These are phyloP conservation scores for Tympanuchus pallidicinctus DNA, from an alignment of 2,113 vertebrate species.

Conservation along the genomic window DNA sequence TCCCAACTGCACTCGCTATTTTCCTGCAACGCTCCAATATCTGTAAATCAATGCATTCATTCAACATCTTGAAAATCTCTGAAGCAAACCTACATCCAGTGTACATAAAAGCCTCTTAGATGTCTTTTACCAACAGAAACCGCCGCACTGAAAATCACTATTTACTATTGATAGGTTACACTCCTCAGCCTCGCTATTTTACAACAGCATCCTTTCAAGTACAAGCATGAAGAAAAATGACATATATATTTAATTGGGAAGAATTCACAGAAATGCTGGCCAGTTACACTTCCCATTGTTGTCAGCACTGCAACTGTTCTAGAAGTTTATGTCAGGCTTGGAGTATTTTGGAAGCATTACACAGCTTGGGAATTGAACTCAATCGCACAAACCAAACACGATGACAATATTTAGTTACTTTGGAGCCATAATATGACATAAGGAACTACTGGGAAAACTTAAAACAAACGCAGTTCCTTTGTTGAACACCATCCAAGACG, in stretches of 20 bases:
- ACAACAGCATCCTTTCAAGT: not conserved
- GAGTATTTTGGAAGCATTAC: not conserved
- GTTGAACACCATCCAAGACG: not conserved
- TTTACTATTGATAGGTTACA: not conserved
- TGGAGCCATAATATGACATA: not conserved
- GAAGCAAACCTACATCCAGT: not conserved
- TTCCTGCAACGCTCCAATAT: not conserved
- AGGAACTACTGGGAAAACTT: conserved; percentile 10
- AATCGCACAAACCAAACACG: not conserved
- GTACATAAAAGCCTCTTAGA: not conserved
- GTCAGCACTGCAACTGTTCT: not conserved
- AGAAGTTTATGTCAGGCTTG: not conserved
- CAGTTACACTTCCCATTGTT: not conserved
- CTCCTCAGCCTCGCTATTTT: not conserved
- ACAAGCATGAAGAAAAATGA: fast-evolving
- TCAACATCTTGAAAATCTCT: not conserved
- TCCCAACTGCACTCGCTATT: not conserved
- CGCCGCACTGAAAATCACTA: not conserved
- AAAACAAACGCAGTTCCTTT: not conserved
- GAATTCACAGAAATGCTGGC: not conserved
- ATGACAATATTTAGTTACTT: not conserved
- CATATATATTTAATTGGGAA: not conserved
- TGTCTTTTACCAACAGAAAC: not conserved
- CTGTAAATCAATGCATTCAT: not conserved
- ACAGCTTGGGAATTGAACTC: conserved; percentile 9